Evolutionary conservation across 2,797 vertebrate species (phyloP).

Genomic region (Enteromius mattozi): DNA sequence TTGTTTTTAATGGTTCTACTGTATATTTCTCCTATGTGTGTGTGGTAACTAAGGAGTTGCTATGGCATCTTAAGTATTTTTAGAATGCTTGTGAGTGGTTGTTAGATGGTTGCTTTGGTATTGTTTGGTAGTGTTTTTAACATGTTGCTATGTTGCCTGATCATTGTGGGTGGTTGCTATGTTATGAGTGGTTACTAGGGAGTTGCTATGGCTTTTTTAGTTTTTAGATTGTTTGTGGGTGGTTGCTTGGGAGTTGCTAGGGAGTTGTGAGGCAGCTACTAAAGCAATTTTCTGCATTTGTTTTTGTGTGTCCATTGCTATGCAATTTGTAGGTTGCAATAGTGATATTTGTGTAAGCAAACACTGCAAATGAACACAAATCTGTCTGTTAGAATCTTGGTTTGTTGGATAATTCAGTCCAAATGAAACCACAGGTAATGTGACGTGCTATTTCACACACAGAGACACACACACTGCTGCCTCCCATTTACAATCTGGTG

Average conservation of each 20-base stretch:
- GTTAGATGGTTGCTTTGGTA: too few relatives aligned
- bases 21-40: background rate
- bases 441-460: background rate
- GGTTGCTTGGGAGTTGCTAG: background rate
- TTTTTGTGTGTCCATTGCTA: background rate
- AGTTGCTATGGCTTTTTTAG: background rate
- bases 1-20: background rate
- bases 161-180: background rate
- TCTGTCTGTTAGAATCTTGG: background rate
- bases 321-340: background rate
- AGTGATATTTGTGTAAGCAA: background rate
- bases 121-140: too few relatives aligned
- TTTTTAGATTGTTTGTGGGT: background rate
- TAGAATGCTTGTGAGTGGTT: too few relatives aligned
- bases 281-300: background rate
- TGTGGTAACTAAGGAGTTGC: background rate
- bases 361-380: background rate
- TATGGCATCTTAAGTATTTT: background rate
- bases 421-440: background rate
- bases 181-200: too few relatives aligned
- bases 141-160: too few relatives aligned
- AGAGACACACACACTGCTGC: slow-evolving; percentile 44
- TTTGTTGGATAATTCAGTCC: slow-evolving; percentile 1
- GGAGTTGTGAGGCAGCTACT: background rate
- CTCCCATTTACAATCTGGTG: slow-evolving; percentile 14